Evolutionary conservation across 30 jellyfish, hydroid and myxozoan genomes (phyloP).

Genomic region (Turritopsis dohrnii): DNA sequence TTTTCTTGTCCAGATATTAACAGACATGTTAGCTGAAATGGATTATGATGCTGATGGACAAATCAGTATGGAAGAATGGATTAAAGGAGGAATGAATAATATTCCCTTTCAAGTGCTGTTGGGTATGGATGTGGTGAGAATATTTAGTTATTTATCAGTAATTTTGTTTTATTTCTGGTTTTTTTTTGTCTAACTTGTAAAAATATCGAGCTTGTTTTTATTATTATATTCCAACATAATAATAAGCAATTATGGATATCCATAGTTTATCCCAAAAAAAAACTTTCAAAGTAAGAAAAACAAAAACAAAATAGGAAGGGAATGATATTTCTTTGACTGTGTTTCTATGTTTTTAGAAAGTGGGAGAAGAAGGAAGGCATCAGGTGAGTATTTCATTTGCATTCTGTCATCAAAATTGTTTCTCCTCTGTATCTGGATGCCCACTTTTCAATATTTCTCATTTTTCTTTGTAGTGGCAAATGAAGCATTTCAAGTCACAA

Average conservation of each 20-base stretch:
- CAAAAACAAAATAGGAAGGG: no score
- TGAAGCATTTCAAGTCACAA: constrained; percentile 91
- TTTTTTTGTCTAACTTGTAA: no score
- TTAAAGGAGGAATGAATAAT: constrained; percentile 97
- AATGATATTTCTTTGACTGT: no score
- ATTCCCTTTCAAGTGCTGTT: constrained; percentile 87
- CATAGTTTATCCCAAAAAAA: no score
- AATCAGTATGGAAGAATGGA: constrained; percentile 90
- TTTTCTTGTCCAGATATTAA: constrained; percentile 51
- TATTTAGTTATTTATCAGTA: background rate
- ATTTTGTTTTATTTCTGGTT: background rate
- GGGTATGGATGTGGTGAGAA: constrained; percentile 87
- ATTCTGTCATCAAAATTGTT: background rate
- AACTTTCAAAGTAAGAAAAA: no score
- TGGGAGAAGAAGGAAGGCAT: constrained; percentile 91
- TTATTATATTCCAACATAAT: background rate
- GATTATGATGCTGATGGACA: constrained; percentile 96
- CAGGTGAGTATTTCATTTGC: constrained; percentile 42
- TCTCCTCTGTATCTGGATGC: background rate
- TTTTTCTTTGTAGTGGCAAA: constrained; percentile 66
- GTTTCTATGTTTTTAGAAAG: constrained; percentile 47
- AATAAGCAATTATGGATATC: no score
- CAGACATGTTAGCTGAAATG: constrained; percentile 94
- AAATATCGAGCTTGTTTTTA: background rate
- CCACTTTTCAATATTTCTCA: background rate